Evolutionary conservation across 2,888 invertebrate genomes (phyloP).

Genomic region (Himalopsyche kuldschensis): DNA sequence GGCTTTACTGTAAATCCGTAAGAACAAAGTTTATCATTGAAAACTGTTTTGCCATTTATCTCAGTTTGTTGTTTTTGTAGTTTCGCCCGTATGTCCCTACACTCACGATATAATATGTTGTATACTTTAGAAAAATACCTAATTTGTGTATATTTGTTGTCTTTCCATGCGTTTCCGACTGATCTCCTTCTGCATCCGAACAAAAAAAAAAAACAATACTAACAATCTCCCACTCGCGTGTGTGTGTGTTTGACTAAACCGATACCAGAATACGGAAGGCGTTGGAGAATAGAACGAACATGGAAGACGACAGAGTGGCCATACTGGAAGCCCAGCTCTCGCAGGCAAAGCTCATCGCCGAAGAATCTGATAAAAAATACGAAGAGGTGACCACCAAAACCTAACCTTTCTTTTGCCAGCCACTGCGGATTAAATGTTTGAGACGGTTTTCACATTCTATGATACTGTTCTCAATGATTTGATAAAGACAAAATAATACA

Average conservation of each 20-base stretch:
- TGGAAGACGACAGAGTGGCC: constrained; percentile 99
- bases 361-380: constrained; percentile 99
- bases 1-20: no score
- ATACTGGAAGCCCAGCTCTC: constrained; percentile 96
- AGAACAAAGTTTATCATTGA: no score
- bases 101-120: no score
- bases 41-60: no score
- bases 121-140: neutral
- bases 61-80: no score
- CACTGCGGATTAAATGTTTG: neutral
- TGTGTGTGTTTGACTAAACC: constrained; percentile 36
- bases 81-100: no score
- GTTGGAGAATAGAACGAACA: constrained; percentile 97
- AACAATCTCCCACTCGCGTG: neutral
- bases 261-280: constrained; percentile 90
- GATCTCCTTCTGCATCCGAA: neutral
- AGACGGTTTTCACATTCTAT: neutral
- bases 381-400: constrained; percentile 84
- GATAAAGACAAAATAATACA: no score
- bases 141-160: neutral
- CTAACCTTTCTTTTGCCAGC: neutral
- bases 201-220: neutral
- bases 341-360: constrained; percentile 99
- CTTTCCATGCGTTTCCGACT: neutral
- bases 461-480: no score